Percentiles rank a stretch among this genome's conserved stretches.
Conservation (phyloP, 2,797 vertebrate species). For the Gymnopithys bicolor region DNA sequence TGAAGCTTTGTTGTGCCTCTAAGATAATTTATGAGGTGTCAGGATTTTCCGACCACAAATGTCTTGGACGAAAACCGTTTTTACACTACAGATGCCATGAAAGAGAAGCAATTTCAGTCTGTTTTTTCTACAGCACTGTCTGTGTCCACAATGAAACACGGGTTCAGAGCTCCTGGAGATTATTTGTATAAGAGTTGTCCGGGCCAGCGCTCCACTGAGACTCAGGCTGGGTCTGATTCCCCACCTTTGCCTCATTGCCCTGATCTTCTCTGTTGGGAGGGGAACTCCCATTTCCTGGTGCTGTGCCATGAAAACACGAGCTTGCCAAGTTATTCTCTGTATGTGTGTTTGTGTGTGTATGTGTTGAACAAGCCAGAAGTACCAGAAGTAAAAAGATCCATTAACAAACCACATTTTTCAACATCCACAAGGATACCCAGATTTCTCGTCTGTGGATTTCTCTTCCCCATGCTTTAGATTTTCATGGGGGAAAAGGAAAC, state of each 20-base stretch:
- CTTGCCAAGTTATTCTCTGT: conserved; percentile 29
- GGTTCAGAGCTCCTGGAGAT: conserved; percentile 70
- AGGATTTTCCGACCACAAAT: conserved; percentile 75
- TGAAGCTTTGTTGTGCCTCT: conserved; percentile 62
- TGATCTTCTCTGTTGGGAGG: conserved; percentile 56
- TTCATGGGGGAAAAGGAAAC: neutral
- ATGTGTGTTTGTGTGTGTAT: conserved; percentile 14
- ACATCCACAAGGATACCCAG: conserved; percentile 36
- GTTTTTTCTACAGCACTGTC: conserved; percentile 70
- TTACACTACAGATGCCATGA: conserved; percentile 78
- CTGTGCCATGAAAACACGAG: neutral
- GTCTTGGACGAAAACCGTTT: conserved; percentile 72
- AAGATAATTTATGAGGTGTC: conserved; percentile 83
- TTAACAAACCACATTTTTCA: conserved; percentile 43
- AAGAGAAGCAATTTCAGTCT: conserved; percentile 76
- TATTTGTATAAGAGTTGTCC: conserved; percentile 77
- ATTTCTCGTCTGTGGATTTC: neutral
- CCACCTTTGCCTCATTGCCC: conserved; percentile 64
- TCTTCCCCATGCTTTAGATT: neutral
- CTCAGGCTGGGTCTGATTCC: conserved; percentile 59
- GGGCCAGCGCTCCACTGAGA: conserved; percentile 59
- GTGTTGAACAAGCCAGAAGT: neutral
- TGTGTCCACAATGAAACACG: conserved; percentile 68
- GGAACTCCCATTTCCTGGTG: conserved; percentile 60
- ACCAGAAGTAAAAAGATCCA: conserved; percentile 40